phyloP scores from a whole-genome alignment of 2,113 vertebrate genomes.

The Spilogale gracilis region DNA sequence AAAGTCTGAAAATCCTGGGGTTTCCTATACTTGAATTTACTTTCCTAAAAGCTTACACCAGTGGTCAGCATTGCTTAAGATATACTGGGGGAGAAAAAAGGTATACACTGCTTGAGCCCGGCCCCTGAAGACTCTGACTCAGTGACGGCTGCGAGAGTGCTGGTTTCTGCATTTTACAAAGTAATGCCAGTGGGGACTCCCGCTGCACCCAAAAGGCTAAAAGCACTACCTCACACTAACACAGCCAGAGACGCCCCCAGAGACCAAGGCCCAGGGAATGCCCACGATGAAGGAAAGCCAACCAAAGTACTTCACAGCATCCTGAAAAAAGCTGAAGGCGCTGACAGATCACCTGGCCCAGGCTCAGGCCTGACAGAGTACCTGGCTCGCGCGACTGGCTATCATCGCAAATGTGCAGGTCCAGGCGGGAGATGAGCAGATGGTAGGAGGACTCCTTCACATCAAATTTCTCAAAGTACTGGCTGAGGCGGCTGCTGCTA shows the following conservation, averaged over 20 bases:
- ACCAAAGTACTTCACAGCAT: neutral
- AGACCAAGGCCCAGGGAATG: neutral
- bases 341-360: neutral
- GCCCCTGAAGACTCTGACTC: neutral
- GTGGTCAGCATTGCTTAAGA: neutral
- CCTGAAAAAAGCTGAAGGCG: neutral
- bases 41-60: neutral
- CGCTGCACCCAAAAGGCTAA: neutral
- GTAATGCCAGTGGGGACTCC: neutral
- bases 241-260: neutral
- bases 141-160: neutral
- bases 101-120: neutral
- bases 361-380: conserved; percentile 69
- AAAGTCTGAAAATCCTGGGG: conserved; percentile 32
- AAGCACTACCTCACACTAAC: neutral
- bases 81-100: too few relatives aligned
- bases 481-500: conserved; percentile 91
- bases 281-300: neutral
- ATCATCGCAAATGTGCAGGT: conserved; percentile 98
- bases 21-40: conserved; percentile 19
- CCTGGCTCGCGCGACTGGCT: conserved; percentile 93
- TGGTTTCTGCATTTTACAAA: neutral
- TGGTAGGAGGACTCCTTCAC: conserved; percentile 99
- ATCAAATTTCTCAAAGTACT: conserved; percentile 96
- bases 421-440: conserved; percentile 97